Conservation (phyloP, 2,113 vertebrate species). For the Anas platyrhynchos region DNA sequence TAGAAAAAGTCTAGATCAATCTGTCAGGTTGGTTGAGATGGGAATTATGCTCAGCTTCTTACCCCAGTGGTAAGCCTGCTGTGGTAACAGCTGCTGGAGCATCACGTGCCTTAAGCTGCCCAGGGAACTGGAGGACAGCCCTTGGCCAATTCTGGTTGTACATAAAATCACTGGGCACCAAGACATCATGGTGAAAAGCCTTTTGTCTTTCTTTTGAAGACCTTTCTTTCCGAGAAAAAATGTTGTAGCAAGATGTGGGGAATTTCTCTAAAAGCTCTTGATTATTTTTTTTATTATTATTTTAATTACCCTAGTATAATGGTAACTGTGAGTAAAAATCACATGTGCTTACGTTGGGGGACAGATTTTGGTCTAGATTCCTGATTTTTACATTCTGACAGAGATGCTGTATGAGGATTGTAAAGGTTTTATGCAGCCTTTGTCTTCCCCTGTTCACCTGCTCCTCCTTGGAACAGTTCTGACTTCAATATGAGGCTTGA, state of each 20-base stretch:
- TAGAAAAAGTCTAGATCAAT: neutral
- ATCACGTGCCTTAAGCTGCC: fast-evolving
- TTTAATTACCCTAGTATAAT: neutral
- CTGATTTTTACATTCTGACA: neutral
- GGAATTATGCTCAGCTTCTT: neutral
- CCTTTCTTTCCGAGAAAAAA: neutral
- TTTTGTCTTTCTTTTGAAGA: neutral
- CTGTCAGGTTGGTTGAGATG: neutral
- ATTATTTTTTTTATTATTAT: neutral
- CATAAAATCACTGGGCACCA: fast-evolving
- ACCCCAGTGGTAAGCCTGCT: fast-evolving
- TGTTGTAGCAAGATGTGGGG: fast-evolving
- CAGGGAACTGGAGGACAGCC: neutral
- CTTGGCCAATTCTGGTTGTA: neutral
- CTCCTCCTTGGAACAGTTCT: neutral
- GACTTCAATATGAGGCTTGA: neutral
- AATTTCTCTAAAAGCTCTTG: neutral
- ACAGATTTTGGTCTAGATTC: neutral
- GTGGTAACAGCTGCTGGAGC: neutral
- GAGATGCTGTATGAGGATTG: neutral
- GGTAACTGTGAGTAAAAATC: fast-evolving
- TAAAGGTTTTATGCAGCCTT: neutral
- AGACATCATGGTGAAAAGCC: neutral
- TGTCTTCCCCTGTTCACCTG: neutral
- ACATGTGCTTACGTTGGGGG: fast-evolving